A percentile compares a stretch with the other conserved stretches of the same genome.
These are phyloP conservation scores for Aplocera efformata DNA, from an alignment of 2,888 invertebrate genomes.

Conservation along the genomic window DNA sequence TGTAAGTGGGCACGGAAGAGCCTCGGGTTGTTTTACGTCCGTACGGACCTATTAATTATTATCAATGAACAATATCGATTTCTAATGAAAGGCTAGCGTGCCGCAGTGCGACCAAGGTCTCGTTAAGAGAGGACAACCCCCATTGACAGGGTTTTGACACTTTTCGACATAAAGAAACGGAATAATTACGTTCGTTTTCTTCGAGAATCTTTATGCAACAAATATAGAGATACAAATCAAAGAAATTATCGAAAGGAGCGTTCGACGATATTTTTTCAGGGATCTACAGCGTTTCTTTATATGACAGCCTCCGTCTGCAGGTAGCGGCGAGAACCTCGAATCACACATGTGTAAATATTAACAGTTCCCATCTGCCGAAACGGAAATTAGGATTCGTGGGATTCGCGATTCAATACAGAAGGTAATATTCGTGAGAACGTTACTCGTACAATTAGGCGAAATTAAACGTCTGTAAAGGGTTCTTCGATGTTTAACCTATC, in stretches of 20 bases:
- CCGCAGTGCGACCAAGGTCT: conserved; percentile 60
- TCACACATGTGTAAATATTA: conserved; percentile 59
- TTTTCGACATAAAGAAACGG: too few species aligned
- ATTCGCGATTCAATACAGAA: conserved; percentile 63
- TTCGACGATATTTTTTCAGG: too few species aligned
- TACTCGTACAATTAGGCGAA: conserved; percentile 70
- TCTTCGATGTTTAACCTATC: conserved; percentile 69
- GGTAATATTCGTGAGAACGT: conserved; percentile 76
- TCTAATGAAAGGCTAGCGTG: conserved; percentile 56
- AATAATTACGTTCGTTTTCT: too few species aligned
- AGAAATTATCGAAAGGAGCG: too few species aligned
- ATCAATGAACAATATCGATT: conserved; percentile 70
- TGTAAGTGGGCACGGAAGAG: conserved; percentile 53
- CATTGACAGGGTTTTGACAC: too few species aligned
- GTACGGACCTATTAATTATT: conserved; percentile 64
- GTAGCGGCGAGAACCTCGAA: conserved; percentile 48
- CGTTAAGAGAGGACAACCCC: conserved; percentile 14
- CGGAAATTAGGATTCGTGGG: conserved; percentile 69
- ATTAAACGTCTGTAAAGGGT: conserved; percentile 66
- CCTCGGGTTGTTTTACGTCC: conserved; percentile 44
- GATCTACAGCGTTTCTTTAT: too few species aligned
- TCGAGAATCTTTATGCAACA: too few species aligned
- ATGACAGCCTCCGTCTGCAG: conserved; percentile 40
- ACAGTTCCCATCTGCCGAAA: conserved; percentile 54
- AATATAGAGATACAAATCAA: too few species aligned